A percentile compares a stretch with the other conserved stretches of the same genome.
Evolutionary conservation across 2,888 invertebrate species (phyloP).

Genomic region (Leptinotarsa rubiginosa): DNA sequence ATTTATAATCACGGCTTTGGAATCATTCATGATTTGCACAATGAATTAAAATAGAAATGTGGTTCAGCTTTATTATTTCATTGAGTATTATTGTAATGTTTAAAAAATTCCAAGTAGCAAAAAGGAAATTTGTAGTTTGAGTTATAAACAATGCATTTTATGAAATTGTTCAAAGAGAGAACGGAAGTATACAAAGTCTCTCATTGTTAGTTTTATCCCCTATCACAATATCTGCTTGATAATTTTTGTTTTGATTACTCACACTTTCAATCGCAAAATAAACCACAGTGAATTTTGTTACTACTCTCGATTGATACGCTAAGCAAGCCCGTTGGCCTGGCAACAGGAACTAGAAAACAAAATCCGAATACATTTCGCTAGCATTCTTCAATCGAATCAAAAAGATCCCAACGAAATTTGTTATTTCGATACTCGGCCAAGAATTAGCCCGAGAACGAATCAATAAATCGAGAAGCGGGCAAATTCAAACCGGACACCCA

Average conservation of each 20-base stretch:
- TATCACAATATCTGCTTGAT: not conserved
- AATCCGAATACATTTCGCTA: not conserved
- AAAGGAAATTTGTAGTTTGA: no score
- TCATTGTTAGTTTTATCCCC: not conserved
- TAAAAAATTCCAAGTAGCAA: no score
- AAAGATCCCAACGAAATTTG: conserved; percentile 26
- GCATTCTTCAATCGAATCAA: not conserved
- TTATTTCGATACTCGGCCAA: conserved; percentile 39
- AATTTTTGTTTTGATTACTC: not conserved
- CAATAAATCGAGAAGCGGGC: conserved; percentile 47
- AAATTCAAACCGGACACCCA: conserved; percentile 46
- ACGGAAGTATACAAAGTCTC: no score
- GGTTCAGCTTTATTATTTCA: no score
- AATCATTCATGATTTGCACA: no score
- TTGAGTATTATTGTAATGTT: no score
- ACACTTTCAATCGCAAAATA: not conserved
- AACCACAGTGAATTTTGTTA: not conserved
- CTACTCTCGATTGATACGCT: not conserved
- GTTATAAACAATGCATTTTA: no score
- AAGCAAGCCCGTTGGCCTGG: conserved; percentile 5
- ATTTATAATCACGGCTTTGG: no score
- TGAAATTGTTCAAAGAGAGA: no score
- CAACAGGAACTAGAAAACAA: not conserved
- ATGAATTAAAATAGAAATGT: no score
- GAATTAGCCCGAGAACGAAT: conserved; percentile 59